Evolutionary conservation across 2,113 vertebrate species (phyloP), one percentile per base, ranked within the genome.

Genomic region (Saimiri boliviensis): DNA sequence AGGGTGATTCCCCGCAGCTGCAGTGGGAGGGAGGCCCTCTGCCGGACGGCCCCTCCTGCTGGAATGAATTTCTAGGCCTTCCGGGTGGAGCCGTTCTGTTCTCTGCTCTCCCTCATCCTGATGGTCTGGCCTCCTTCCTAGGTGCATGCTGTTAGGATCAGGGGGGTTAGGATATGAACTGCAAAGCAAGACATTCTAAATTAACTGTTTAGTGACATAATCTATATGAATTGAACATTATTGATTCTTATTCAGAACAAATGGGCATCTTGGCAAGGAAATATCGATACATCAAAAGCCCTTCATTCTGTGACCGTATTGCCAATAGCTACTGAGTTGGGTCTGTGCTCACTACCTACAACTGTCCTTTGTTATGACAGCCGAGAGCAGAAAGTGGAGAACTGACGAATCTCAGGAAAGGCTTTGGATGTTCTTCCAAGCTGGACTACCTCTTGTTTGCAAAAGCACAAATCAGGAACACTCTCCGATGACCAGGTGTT

Each of bases 231-330:
- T 35, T 87, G 85, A 92, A 80, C 35, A 63, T 60, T 70, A 96
- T 6, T 49, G 70, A 97, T 93, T 93, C 84, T 54, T 77, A 71
- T 88, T 89, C 58, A 82, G 91, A 84, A 86, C 49, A 95, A 96
- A 91, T 40, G 91, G 86, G n/a, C 30, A n/a, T 32, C 56, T 49
- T 96, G 94, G 80, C 54, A 45, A 14, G 40, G 79, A 56, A 23
- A 81, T 25, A 68, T 2, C 25, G 80, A 21, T 77, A 20, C 40
- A 74, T 80, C 83, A 70, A 21, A 82, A 58, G 42, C 42, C 32
- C 40, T 93, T 91, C 45, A 5, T 77, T 68, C 11, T 2, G 20
- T 58, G 3, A 4, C 12, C 81, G 71, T 58, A 1, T 8, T 5
- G 42, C 71, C 11, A 25, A 54, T 4, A 60, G 95, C 63, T 93